Base-by-base conservation (phyloP, 2,797 vertebrate species). In the Enoplosus armatus region DNA sequence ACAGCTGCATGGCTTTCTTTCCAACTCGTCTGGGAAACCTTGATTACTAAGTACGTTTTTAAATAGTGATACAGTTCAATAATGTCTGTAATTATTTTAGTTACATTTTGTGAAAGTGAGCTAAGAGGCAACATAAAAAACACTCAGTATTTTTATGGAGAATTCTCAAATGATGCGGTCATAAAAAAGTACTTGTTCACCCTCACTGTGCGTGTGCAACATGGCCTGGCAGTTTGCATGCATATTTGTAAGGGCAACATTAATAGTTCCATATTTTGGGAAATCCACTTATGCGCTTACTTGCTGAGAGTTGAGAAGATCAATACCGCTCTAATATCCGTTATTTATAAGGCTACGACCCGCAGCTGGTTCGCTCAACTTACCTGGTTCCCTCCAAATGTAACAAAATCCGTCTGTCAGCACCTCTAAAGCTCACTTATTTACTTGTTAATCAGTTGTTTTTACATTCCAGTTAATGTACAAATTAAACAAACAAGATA, bases 1-100 rank as follows among this genome's bases (percentile, higher is more conserved):
- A 37, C 60, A 77, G 47, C 53, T 66, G 53, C 33, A 24, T 35
- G 5, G 10, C 24, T 56, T 31, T 60, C 43, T 20, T 39, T 72
- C 15, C 26, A 53, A 7, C 9, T 45, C 12, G 0, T 62, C 50
- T 47, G 58, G 37, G 15, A 55, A 69, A 58, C 12, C n/a, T 45
- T 35, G 33, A 56, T 65, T 58, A 41, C 47, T 31, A 27, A 26
- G 27, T 51, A 10, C 3, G 31, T 20, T 54, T 79, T 47, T 18
- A 20, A 65, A 65, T 35, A 26, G 16, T 31, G 26, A 67, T 45
- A 33, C 27, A n/a, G 41, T 27, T 8, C 3, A 2, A 58, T 26
- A 50, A 60, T 39, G 24, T 33, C 54, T 69, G 47, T 39, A 47
- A 60, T 53, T 37, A 45, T 47, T 59, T 26, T 5, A 56, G 22